These are phyloP conservation scores for Grammatotria lemairii DNA, from an alignment of 2,113 vertebrate species.

Conservation along the genomic window DNA sequence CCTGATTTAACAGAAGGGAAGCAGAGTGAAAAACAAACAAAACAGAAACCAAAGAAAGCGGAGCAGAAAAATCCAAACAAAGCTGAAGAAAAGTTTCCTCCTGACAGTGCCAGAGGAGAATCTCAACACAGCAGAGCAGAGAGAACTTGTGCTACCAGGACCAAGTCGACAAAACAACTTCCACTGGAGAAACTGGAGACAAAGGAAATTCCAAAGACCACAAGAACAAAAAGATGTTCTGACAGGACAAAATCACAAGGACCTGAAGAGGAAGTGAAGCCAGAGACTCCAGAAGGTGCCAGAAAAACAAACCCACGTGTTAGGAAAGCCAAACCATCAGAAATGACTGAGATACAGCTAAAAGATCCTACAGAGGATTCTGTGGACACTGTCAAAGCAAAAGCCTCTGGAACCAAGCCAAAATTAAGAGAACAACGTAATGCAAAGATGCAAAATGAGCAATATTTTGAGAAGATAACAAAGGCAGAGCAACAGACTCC, in stretches of 20 bases:
- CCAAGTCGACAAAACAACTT: neutral
- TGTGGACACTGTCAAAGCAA: neutral
- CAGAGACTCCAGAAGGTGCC: neutral
- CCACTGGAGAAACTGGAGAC: neutral
- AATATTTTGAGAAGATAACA: neutral
- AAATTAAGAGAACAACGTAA: rapidly evolving
- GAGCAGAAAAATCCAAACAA: neutral
- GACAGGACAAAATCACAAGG: neutral
- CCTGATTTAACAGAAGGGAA: neutral
- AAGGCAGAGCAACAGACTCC: neutral
- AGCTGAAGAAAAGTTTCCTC: neutral
- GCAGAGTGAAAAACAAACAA: neutral
- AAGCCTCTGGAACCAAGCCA: neutral
- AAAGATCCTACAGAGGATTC: neutral
- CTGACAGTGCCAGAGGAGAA: neutral
- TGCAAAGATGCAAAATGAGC: neutral
- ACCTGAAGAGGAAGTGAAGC: neutral
- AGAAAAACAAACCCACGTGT: neutral
- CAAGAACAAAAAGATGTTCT: neutral
- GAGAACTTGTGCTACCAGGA: neutral
- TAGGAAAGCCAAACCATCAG: neutral
- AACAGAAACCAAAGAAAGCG: neutral
- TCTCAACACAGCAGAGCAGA: neutral
- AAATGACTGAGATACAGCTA: neutral
- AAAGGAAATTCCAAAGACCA: neutral